These are phyloP conservation scores for Asbolus verrucosus DNA, from an alignment of 1,140 invertebrate genomes.

Conservation along the genomic window DNA sequence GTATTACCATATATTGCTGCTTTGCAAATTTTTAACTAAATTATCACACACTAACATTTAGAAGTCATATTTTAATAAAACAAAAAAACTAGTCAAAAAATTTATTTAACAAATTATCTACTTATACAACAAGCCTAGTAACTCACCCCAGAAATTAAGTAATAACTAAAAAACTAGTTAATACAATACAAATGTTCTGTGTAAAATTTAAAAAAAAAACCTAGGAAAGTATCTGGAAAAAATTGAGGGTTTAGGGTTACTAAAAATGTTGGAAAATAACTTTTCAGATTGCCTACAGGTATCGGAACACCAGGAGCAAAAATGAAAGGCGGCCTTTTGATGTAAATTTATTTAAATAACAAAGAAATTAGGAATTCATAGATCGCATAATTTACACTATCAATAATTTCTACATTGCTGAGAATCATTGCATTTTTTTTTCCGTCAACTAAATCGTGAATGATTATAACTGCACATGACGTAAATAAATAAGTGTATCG, in stretches of 20 bases:
- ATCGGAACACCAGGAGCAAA: conserved; percentile 1
- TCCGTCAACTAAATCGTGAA: conserved; percentile 55
- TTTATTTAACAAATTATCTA: conserved; percentile 11
- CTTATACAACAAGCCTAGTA: conserved; percentile 1
- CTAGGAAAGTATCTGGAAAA: background rate
- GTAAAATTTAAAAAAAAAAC: background rate
- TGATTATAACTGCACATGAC: conserved; percentile 58
- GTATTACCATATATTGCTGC: too few species aligned
- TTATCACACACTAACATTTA: too few species aligned
- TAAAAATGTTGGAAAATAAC: too few species aligned
- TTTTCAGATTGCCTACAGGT: too few species aligned
- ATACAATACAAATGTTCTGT: background rate
- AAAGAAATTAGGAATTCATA: conserved; percentile 62
- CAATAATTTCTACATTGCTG: conserved; percentile 57
- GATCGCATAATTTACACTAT: conserved; percentile 61
- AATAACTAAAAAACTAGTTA: conserved; percentile 3
- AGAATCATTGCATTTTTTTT: conserved; percentile 53
- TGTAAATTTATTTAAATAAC: conserved; percentile 62
- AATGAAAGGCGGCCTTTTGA: conserved; percentile 25
- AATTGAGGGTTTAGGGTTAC: too few species aligned
- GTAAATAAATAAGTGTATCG: conserved; percentile 61
- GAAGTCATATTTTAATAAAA: too few species aligned
- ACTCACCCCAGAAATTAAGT: conserved; percentile 8
- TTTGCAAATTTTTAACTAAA: too few species aligned
- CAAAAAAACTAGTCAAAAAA: background rate